These are phyloP conservation scores for Sarcophaga variegata DNA, from an alignment of 2,888 invertebrate species.

Conservation along the genomic window DNA sequence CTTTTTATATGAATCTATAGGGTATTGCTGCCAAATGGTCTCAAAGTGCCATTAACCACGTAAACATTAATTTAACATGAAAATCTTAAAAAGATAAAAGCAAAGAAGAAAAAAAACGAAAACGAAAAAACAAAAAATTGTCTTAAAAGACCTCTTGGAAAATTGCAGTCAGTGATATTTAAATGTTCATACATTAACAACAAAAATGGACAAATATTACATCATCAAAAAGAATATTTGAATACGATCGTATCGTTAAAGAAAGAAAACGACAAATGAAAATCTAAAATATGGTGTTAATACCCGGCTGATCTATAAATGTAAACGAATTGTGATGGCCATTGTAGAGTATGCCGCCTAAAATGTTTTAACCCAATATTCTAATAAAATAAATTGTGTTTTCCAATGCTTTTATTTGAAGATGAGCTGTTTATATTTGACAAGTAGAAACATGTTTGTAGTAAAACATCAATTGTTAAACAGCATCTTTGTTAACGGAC, in stretches of 20 bases:
- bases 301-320: slow-evolving; percentile 40
- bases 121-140: slow-evolving; percentile 22
- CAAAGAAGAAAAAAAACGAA: background rate
- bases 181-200: slow-evolving; percentile 22
- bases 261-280: background rate
- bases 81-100: slow-evolving; percentile 11
- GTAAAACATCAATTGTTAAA: background rate
- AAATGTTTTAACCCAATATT: slow-evolving; percentile 48
- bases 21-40: slow-evolving; percentile 64
- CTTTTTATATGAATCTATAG: slow-evolving; percentile 29
- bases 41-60: slow-evolving; percentile 68
- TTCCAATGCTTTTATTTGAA: background rate
- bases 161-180: slow-evolving; percentile 26
- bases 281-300: slow-evolving; percentile 30
- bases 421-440: slow-evolving; percentile 23
- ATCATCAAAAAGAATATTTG: slow-evolving; percentile 12
- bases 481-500: background rate
- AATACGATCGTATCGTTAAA: background rate
- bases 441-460: slow-evolving; percentile 6
- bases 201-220: slow-evolving; percentile 17
- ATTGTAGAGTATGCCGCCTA: slow-evolving; percentile 24
- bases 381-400: slow-evolving; percentile 46
- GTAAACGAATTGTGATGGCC: background rate
- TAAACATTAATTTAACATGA: slow-evolving; percentile 68
- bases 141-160: slow-evolving; percentile 1